Percentiles rank a stretch among this genome's conserved stretches.
These are phyloP conservation scores for Ascaphus truei DNA, from an alignment of 2,113 vertebrate species.

Conservation along the genomic window DNA sequence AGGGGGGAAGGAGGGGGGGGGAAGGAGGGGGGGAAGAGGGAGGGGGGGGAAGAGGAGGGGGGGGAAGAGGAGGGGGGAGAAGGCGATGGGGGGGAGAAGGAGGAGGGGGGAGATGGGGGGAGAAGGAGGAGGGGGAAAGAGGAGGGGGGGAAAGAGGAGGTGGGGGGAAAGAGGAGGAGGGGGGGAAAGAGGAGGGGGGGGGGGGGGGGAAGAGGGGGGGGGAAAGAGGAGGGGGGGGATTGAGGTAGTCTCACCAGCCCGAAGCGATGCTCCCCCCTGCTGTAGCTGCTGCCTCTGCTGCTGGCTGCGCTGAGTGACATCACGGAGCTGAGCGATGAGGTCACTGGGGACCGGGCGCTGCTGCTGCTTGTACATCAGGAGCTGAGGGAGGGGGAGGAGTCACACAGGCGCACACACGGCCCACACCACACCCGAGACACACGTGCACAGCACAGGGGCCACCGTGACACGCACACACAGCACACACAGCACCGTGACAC, in stretches of 20 bases:
- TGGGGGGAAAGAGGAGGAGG: no score
- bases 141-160: not conserved
- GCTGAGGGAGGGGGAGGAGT: slow-evolving; percentile 47
- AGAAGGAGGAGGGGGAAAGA: not conserved
- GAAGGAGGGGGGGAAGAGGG: not conserved
- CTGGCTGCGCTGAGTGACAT: slow-evolving; percentile 69
- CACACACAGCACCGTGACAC: no score
- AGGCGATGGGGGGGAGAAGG: no score
- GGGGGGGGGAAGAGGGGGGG: no score
- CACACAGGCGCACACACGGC: not conserved
- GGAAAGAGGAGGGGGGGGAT: no score
- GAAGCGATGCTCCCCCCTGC: slow-evolving; percentile 57
- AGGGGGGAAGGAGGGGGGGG: not conserved
- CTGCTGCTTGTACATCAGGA: slow-evolving; percentile 64
- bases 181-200: not conserved
- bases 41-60: no score
- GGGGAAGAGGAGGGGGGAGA: no score
- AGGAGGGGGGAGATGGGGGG: no score
- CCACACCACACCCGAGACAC: not conserved
- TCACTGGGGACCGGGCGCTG: slow-evolving; percentile 64
- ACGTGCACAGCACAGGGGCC: not conserved
- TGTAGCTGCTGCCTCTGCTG: slow-evolving; percentile 80
- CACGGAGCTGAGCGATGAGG: slow-evolving; percentile 68
- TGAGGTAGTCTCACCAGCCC: slow-evolving; percentile 60
- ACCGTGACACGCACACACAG: no score